Percentiles rank a stretch among this genome's conserved stretches.
phyloP scores from a whole-genome alignment of 2,113 vertebrate genomes.

The Tragelaphus buxtoni region DNA sequence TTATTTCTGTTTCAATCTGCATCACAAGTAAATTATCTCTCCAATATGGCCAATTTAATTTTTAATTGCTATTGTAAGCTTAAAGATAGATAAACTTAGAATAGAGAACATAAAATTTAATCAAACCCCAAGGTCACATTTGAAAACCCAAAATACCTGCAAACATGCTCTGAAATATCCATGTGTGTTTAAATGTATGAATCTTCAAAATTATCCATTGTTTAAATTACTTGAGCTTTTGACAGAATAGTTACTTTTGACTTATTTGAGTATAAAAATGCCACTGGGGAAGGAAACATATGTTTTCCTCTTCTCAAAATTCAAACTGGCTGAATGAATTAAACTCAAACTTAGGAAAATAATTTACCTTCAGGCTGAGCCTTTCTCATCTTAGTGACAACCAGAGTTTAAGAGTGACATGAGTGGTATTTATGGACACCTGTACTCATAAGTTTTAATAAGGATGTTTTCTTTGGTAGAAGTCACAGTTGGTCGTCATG shows the following conservation, averaged over 20 bases:
- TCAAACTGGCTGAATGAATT: conserved; percentile 42
- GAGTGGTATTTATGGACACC: not conserved
- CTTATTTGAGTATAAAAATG: conserved; percentile 36
- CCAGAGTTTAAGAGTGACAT: not conserved
- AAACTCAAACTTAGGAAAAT: conserved; percentile 42
- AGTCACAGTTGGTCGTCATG: not conserved
- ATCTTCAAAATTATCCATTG: not conserved
- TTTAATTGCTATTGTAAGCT: conserved; percentile 1
- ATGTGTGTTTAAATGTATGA: not conserved
- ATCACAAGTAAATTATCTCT: not conserved
- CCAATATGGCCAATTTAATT: not conserved
- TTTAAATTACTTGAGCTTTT: conserved; percentile 5
- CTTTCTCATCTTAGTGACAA: not conserved
- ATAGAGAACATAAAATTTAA: not conserved
- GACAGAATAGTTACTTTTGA: conserved; percentile 23
- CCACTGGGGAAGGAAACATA: conserved; percentile 13
- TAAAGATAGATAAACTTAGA: not conserved
- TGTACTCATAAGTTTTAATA: not conserved
- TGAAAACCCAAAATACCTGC: not conserved
- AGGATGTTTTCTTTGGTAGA: not conserved
- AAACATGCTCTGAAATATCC: not conserved
- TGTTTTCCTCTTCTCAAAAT: conserved; percentile 54
- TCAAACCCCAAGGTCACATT: not conserved
- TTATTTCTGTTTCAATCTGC: conserved; percentile 15
- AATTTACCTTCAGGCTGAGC: conserved; percentile 32